Percentiles rank a stretch among this genome's conserved stretches.
Conservation (phyloP, 2,113 vertebrate species). For the Psilopogon haemacephalus region DNA sequence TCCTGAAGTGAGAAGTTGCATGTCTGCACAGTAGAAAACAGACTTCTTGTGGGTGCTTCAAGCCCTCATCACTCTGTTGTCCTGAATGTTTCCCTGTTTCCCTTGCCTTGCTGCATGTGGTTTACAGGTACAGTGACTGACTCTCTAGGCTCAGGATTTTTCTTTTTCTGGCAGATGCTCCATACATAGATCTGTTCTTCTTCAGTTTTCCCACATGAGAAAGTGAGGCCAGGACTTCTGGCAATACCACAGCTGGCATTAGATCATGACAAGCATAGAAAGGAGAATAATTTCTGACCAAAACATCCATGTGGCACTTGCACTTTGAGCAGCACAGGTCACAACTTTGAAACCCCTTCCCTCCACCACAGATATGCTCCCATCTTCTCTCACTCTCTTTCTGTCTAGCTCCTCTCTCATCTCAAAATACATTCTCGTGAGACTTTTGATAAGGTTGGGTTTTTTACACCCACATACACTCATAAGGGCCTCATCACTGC, state of each 20-base stretch:
- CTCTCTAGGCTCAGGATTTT: background rate
- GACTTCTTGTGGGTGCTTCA: background rate
- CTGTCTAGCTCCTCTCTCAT: background rate
- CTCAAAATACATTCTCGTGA: background rate
- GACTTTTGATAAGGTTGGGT: background rate
- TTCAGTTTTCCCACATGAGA: background rate
- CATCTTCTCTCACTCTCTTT: background rate
- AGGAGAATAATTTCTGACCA: background rate
- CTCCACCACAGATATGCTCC: background rate
- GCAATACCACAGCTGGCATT: background rate
- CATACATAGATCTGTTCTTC: rapidly evolving
- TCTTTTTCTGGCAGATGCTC: background rate
- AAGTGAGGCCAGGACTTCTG: background rate
- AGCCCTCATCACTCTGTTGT: background rate
- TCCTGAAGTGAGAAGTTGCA: background rate
- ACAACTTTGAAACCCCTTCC: background rate
- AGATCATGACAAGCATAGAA: background rate
- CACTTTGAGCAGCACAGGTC: background rate
- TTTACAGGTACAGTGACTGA: background rate
- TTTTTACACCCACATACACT: background rate
- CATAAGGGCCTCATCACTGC: background rate
- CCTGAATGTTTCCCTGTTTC: background rate
- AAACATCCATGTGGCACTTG: rapidly evolving
- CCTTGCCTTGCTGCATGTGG: background rate
- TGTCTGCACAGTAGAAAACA: background rate